Base-by-base conservation (phyloP, 2,113 vertebrate genomes). In the Accipiter cooperii region DNA sequence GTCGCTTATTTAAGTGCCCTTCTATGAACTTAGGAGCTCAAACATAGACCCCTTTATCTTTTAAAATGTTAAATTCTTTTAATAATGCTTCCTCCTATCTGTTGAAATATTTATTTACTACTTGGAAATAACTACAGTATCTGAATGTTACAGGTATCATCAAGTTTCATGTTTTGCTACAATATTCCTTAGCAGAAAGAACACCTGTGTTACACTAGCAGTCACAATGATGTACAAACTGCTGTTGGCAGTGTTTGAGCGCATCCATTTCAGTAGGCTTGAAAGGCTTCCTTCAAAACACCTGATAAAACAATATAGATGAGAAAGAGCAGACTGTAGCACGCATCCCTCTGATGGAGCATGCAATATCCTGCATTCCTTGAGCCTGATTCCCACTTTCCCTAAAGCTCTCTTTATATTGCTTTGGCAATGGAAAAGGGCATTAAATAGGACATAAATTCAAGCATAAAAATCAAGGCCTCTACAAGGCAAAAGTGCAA, bases 281-380 rank as follows among this genome's bases (percentile, higher is more conserved):
- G 47, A 88, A 93, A 90, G 33, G 36, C 21, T 84, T 82, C 65
- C 75, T 89, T 91, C 84, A 80, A 36, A 94, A 85, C n/a, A 82
- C 22, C 51, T 5, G 28, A 54, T 63, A 36, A 93, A 91, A 61
- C 54, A 1, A 77, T 49, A 33, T 1, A 87, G 82, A 85, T 55
- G 61, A 90, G 82, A 76, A 96, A 77, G 63, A 40, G 40, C 36
- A 65, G 85, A 61, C 66, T 73, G 34, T 33, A 74, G 57, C 57
- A 78, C 40, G 68, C 58, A 47, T 80, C 63, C 71, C 64, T 94
- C 36, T 93, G 71, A 74, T 63, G 58, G 64, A 75, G 42, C 75
- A 34, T 66, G 51, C 46, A 90, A n/a, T 86, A 86, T 81, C 94
- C 94, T 93, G 90, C 93, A 79, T 95, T 96, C 87, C 87, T 95